Evolutionary conservation across 2,888 invertebrate species (phyloP).

Genomic region (Anthophora plumipes): DNA sequence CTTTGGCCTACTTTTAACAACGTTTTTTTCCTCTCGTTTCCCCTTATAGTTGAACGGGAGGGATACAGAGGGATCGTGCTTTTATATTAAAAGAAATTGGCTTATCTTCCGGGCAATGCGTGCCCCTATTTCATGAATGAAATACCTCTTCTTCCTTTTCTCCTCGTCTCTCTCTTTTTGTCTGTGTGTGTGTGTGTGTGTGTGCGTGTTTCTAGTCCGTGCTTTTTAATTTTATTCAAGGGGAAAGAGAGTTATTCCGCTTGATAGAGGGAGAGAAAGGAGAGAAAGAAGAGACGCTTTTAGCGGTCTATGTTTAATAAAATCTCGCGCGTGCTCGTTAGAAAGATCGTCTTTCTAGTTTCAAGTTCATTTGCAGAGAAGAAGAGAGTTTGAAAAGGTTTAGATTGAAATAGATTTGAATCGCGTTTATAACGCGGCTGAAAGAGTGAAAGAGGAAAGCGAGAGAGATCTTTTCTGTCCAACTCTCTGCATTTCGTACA

Average conservation of each 20-base stretch:
- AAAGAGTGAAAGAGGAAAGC: too few species aligned
- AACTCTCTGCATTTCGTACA: too few species aligned
- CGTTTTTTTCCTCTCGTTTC: background rate
- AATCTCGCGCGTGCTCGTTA: background rate
- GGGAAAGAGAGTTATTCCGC: background rate
- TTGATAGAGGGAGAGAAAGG: too few species aligned
- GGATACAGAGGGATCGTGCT: background rate
- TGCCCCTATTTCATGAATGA: background rate
- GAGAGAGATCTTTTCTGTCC: too few species aligned
- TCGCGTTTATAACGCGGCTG: background rate
- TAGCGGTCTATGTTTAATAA: background rate
- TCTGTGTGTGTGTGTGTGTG: too few species aligned
- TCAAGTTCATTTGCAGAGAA: too few species aligned
- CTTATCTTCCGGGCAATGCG: constrained; percentile 3
- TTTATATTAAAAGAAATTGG: background rate
- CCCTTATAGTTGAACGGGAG: background rate
- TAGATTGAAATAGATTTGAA: too few species aligned
- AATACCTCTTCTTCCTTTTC: background rate
- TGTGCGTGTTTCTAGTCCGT: background rate
- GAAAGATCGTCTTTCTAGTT: background rate
- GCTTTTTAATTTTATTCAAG: constrained; percentile 1
- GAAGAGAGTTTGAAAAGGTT: too few species aligned
- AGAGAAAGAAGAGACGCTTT: background rate
- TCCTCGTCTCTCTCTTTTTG: background rate
- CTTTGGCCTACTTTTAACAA: constrained; percentile 15